phyloP scores from a whole-genome alignment of 2,888 invertebrate genomes.

The Psylliodes chrysocephalus region DNA sequence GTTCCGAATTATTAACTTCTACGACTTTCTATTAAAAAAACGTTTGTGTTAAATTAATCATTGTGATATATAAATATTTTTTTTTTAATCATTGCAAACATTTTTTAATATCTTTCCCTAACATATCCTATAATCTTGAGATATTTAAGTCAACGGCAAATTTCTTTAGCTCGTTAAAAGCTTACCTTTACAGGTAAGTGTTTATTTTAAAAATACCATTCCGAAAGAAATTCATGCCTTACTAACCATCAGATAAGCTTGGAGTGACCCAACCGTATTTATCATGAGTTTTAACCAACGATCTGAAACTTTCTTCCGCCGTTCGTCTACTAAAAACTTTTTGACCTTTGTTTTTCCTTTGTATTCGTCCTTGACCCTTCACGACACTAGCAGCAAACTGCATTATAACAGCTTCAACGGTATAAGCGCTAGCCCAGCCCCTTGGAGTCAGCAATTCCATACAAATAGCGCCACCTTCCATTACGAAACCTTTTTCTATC shows the following conservation, averaged over 20 bases:
- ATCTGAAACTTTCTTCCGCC: constrained; percentile 89
- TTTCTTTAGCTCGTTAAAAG: too few species aligned
- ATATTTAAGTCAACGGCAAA: not conserved
- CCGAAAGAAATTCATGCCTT: not conserved
- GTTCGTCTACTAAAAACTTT: constrained; percentile 82
- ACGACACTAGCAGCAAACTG: constrained; percentile 90
- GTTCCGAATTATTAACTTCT: too few species aligned
- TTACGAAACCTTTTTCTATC: constrained; percentile 82
- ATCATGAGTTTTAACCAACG: constrained; percentile 88
- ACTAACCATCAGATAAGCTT: constrained; percentile 84
- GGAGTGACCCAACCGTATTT: constrained; percentile 94
- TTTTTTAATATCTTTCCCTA: too few species aligned
- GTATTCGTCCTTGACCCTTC: constrained; percentile 86
- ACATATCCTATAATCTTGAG: too few species aligned
- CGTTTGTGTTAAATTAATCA: too few species aligned
- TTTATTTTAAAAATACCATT: not conserved
- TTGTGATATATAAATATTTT: too few species aligned
- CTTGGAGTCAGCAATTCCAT: constrained; percentile 88
- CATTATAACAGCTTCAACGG: constrained; percentile 88
- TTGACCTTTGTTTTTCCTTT: constrained; percentile 79
- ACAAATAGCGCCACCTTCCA: constrained; percentile 91
- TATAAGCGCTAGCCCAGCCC: constrained; percentile 90
- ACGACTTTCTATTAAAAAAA: too few species aligned
- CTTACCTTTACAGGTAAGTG: too few species aligned
- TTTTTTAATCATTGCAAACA: too few species aligned